phyloP scores from a whole-genome alignment of 2,113 vertebrate species.

The Sylvia atricapilla region DNA sequence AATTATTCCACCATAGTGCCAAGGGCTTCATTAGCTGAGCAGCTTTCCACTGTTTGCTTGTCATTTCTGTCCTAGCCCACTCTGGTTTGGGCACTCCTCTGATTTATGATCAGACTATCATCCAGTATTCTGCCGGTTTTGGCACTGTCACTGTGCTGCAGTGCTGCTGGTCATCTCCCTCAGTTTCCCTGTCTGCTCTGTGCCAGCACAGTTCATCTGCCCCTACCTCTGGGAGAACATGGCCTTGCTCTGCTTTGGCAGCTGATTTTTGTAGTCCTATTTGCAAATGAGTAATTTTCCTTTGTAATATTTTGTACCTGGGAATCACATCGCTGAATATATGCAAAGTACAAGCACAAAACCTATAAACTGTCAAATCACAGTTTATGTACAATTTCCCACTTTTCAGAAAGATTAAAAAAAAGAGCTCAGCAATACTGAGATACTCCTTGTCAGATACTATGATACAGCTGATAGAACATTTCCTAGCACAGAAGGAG shows the following conservation, averaged over 20 bases:
- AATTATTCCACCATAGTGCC: background rate
- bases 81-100: background rate
- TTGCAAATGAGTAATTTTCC: background rate
- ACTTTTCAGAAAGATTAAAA: background rate
- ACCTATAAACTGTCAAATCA: background rate
- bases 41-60: background rate
- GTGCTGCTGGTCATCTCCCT: background rate
- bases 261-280: background rate
- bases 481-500: background rate
- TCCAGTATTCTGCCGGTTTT: background rate
- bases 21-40: background rate
- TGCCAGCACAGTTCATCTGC: background rate
- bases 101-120: background rate
- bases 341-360: background rate
- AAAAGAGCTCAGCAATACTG: background rate
- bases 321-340: background rate
- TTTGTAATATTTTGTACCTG: background rate
- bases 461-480: background rate
- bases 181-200: background rate
- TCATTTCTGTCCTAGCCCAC: background rate
- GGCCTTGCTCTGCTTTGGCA: background rate
- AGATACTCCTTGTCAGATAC: background rate
- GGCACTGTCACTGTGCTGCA: background rate
- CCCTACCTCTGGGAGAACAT: background rate
- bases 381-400: background rate